A percentile compares a stretch with the other conserved stretches of the same genome.
Conservation (phyloP, 2,888 invertebrate species). For the Aphodius granarius region DNA sequence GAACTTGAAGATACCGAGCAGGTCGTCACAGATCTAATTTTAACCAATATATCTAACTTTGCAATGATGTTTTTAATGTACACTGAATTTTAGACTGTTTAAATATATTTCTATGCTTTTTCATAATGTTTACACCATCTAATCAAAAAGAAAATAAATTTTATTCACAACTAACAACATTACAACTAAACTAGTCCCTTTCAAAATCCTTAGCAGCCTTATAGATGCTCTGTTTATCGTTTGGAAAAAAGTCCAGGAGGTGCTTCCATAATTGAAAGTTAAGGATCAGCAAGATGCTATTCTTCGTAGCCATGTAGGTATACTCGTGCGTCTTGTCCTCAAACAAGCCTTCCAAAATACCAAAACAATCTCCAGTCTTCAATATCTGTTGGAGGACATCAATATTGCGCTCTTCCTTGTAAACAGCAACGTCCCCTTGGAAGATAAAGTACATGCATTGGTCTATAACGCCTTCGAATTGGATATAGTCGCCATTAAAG, state of each 20-base stretch:
- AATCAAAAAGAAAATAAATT: too few species aligned
- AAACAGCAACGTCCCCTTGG: conserved; percentile 28
- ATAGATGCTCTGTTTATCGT: conserved; percentile 23
- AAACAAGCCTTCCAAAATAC: conserved; percentile 27
- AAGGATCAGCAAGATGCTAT: conserved; percentile 19
- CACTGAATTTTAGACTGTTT: neutral
- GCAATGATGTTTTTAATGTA: neutral
- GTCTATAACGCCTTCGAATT: conserved; percentile 27
- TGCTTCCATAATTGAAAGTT: conserved; percentile 25
- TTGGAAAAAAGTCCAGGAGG: conserved; percentile 32
- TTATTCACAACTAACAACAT: too few species aligned
- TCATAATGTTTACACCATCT: too few species aligned
- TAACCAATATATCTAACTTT: neutral
- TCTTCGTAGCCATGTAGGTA: conserved; percentile 23
- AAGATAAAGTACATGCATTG: conserved; percentile 32
- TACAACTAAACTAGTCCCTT: too few species aligned
- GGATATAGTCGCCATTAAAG: conserved; percentile 26
- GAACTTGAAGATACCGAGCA: conserved; percentile 28
- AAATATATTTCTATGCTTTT: neutral
- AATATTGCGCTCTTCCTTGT: conserved; percentile 12
- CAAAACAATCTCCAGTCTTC: conserved; percentile 28
- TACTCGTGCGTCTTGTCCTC: conserved; percentile 20
- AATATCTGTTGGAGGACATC: conserved; percentile 19
- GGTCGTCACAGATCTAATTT: conserved; percentile 5
- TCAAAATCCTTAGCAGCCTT: neutral